phyloP scores from a whole-genome alignment of 2,888 invertebrate genomes.

The Aromia moschata region DNA sequence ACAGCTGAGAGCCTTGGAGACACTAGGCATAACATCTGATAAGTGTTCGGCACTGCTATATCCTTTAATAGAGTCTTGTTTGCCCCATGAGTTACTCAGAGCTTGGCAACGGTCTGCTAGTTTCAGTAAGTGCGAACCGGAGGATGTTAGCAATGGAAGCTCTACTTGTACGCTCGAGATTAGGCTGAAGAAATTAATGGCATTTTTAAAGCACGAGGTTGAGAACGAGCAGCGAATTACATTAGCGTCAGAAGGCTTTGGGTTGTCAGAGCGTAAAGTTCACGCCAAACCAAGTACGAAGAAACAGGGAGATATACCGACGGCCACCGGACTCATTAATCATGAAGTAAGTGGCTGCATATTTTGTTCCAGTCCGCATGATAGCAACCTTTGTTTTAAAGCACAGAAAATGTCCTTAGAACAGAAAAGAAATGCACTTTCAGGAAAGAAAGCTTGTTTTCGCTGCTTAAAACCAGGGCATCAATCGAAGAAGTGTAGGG shows the following conservation, averaged over 20 bases:
- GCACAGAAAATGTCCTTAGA: background rate
- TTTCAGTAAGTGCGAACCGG: no score
- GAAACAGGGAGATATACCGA: no score
- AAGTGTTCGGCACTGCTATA: slow-evolving; percentile 49
- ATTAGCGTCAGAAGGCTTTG: slow-evolving; percentile 30
- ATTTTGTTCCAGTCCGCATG: slow-evolving; percentile 20
- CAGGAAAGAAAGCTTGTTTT: background rate
- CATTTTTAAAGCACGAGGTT: background rate
- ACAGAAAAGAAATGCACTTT: background rate
- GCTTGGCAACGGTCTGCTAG: slow-evolving; percentile 40
- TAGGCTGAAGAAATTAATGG: background rate
- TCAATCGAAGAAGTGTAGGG: background rate
- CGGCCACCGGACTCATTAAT: slow-evolving; percentile 26
- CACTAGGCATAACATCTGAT: slow-evolving; percentile 45
- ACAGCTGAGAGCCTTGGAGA: slow-evolving; percentile 47
- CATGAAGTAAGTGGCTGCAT: no score
- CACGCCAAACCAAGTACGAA: no score
- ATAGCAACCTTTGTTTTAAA: background rate
- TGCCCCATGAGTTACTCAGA: slow-evolving; percentile 46
- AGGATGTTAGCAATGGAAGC: background rate
- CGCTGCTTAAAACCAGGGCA: background rate
- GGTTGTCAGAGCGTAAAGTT: background rate
- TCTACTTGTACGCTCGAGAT: background rate
- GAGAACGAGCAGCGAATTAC: background rate
- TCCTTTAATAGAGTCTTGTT: slow-evolving; percentile 50